phyloP scores from a whole-genome alignment of 2,113 vertebrate genomes.

The Crotalus horridus region DNA sequence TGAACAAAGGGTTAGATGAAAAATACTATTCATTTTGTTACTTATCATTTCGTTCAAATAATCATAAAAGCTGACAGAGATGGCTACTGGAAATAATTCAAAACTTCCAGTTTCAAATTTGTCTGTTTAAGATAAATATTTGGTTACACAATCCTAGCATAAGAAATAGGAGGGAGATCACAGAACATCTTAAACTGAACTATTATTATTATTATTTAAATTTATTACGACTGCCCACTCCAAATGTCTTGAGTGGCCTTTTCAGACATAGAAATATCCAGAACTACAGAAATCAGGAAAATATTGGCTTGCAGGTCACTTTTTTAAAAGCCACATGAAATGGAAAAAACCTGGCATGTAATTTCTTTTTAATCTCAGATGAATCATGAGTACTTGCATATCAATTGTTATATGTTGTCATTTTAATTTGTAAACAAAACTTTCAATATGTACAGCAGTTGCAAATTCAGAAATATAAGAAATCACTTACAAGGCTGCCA shows the following conservation, averaged over 20 bases:
- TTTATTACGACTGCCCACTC: background rate
- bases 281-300: background rate
- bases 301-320: background rate
- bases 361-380: background rate
- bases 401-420: background rate
- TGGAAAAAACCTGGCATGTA: background rate
- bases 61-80: background rate
- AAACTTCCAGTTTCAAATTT: background rate
- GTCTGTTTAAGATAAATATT: background rate
- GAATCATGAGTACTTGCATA: background rate
- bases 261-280: background rate
- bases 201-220: background rate
- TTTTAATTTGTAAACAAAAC: background rate
- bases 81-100: background rate
- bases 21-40: background rate
- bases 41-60: background rate
- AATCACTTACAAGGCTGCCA: background rate
- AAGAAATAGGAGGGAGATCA: background rate
- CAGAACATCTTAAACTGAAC: background rate
- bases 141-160: background rate
- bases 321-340: background rate
- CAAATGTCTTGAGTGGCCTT: background rate
- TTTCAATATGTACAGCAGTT: background rate
- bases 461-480: background rate
- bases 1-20: background rate